Percentiles rank a stretch among this genome's conserved stretches.
Evolutionary conservation across 2,113 vertebrate species (phyloP).

Genomic region (Pygoscelis adeliae): DNA sequence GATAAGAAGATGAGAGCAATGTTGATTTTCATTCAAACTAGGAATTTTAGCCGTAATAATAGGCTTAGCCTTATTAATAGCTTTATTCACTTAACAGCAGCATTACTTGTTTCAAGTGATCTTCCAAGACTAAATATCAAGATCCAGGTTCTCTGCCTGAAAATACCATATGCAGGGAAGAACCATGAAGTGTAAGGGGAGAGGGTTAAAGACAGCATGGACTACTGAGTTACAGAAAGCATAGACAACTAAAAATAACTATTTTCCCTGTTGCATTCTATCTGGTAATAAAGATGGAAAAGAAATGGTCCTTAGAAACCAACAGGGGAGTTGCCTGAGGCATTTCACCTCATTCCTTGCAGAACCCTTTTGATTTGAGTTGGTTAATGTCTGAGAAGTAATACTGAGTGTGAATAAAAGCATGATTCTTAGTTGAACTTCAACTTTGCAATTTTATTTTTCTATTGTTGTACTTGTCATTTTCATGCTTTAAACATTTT

Average conservation of each 20-base stretch:
- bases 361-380: neutral
- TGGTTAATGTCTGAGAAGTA: neutral
- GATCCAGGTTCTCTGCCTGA: neutral
- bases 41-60: neutral
- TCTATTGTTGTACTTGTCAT: neutral
- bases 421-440: neutral
- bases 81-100: neutral
- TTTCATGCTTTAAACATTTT: neutral
- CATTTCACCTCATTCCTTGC: neutral
- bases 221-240: neutral
- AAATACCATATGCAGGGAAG: neutral
- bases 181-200: neutral
- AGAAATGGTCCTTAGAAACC: neutral
- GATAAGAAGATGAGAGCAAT: neutral
- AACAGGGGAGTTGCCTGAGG: neutral
- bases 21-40: neutral
- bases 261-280: neutral
- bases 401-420: neutral
- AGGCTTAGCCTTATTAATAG: neutral
- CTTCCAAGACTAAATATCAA: neutral
- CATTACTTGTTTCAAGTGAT: neutral
- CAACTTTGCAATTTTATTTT: neutral
- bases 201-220: neutral
- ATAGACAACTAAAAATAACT: neutral
- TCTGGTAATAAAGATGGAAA: neutral